Evolutionary conservation across 2,888 invertebrate species (phyloP), one percentile per base, ranked within the genome.

Genomic region (Tuta absoluta): DNA sequence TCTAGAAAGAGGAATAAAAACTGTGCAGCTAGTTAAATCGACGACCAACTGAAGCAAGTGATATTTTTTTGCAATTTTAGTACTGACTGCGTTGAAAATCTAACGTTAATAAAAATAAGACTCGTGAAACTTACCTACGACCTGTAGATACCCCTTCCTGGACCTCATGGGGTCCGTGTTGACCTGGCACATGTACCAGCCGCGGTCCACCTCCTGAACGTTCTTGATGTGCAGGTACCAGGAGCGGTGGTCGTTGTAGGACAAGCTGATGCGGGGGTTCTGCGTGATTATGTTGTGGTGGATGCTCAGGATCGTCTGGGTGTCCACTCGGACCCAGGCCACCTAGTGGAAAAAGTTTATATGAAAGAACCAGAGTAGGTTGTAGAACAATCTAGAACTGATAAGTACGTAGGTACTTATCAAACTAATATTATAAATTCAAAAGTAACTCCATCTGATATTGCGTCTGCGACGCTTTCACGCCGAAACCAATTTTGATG

Each of bases 161-260:
- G 96, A 96, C 71, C 97, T 93, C 97, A 98, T 98, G n/a, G 97
- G 98, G 86, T 97, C 97, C 0, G 97, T 97, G 88, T 98, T 97
- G 72, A 98, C 95, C 87, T 97, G 97, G 82, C 97, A 97, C 97
- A 97, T 97, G 79, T 94, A 97, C 97, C 97, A 97, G 67, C 97
- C 97, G 1, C 97, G 93, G 88, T 97, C 97, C 56, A 94, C 93
- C 84, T 97, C 97, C 80, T 97, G 96, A 37, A 96, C 97, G 80
- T 95, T 95, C 85, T 95, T 95, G 85, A 97, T 96, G 82, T 97
- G 97, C 69, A 98, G 93, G 87, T 96, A 97, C 97, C 97, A 98
- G 62, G 97, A 96, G 65, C 97, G 94, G 83, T 97, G 97, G 88
- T 97, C 97, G 87, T 96, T 97, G 92, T 95, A 96, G 62, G 96